A percentile compares a stretch with the other conserved stretches of the same genome.
phyloP scores from a whole-genome alignment of 92 coral and sea anemone species.

The Zoanthus solanderi region DNA sequence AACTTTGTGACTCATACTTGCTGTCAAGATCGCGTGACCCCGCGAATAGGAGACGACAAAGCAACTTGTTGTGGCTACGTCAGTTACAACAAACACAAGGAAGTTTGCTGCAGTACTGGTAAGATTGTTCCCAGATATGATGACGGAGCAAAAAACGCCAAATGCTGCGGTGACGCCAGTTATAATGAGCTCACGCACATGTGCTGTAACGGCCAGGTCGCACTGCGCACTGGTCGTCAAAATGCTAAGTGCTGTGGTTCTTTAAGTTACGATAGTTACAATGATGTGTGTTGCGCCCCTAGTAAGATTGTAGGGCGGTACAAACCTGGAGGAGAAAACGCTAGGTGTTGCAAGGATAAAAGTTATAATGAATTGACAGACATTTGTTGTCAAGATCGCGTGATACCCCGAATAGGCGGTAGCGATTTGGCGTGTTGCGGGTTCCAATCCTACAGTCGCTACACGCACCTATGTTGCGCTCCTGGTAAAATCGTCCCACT shows the following conservation, averaged over 20 bases:
- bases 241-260: slow-evolving; percentile 52
- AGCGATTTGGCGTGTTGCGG: slow-evolving; percentile 44
- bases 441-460: slow-evolving; percentile 11
- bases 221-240: slow-evolving; percentile 32
- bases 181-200: slow-evolving; percentile 48
- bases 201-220: slow-evolving; percentile 34
- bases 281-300: slow-evolving; percentile 43
- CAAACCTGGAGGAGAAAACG: slow-evolving; percentile 48
- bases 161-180: slow-evolving; percentile 50
- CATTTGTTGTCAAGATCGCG: slow-evolving; percentile 49
- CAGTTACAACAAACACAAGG: slow-evolving; percentile 33
- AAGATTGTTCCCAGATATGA: slow-evolving; percentile 12
- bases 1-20: slow-evolving; percentile 46
- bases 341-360: slow-evolving; percentile 43
- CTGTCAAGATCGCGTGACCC: slow-evolving; percentile 5
- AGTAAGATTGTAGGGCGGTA: slow-evolving; percentile 44
- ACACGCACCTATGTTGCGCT: slow-evolving; percentile 59
- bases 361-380: slow-evolving; percentile 39
- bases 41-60: slow-evolving; percentile 33
- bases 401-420: slow-evolving; percentile 32
- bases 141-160: slow-evolving; percentile 41
- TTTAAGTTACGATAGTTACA: slow-evolving; percentile 14
- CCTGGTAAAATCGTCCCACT: slow-evolving; percentile 13
- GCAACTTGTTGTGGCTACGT: slow-evolving; percentile 54
- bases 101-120: slow-evolving; percentile 49